These are phyloP conservation scores for Dinothrombium tinctorium DNA, from an alignment of 1,140 invertebrate species.

Conservation along the genomic window DNA sequence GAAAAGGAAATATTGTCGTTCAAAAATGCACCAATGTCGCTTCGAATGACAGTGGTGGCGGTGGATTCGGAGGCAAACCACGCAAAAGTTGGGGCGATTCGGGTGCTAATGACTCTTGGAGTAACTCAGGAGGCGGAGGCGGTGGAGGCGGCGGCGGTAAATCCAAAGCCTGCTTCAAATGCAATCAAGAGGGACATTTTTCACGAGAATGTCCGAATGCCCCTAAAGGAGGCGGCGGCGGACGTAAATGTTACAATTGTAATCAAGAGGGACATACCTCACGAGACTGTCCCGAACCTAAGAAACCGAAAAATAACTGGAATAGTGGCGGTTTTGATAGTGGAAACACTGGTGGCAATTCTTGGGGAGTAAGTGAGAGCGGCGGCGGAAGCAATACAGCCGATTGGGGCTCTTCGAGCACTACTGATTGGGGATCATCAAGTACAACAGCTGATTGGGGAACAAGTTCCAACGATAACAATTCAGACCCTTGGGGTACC, in stretches of 20 bases:
- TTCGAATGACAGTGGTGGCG: background rate
- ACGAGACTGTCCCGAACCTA: constrained; percentile 14
- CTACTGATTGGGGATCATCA: too few relatives aligned
- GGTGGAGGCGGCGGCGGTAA: constrained; percentile 2
- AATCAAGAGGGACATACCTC: constrained; percentile 15
- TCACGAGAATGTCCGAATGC: constrained; percentile 25
- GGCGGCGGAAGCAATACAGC: too few relatives aligned
- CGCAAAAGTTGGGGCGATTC: background rate
- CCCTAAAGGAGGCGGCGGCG: constrained; percentile 14
- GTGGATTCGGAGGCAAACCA: background rate
- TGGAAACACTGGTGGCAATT: background rate
- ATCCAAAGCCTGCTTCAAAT: constrained; percentile 14
- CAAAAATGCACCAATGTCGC: background rate
- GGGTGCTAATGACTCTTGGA: too few relatives aligned
- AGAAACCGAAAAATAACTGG: background rate
- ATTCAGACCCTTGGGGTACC: background rate
- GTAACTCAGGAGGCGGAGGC: background rate
- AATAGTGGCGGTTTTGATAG: constrained; percentile 5
- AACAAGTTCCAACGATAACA: background rate
- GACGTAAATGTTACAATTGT: constrained; percentile 13
- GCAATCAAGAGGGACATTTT: constrained; percentile 26
- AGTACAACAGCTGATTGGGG: background rate
- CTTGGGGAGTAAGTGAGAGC: background rate
- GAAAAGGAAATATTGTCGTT: background rate
- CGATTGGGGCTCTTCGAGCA: too few relatives aligned